Conservation (phyloP, 2,797 vertebrate genomes). For the Glossophaga mutica region DNA sequence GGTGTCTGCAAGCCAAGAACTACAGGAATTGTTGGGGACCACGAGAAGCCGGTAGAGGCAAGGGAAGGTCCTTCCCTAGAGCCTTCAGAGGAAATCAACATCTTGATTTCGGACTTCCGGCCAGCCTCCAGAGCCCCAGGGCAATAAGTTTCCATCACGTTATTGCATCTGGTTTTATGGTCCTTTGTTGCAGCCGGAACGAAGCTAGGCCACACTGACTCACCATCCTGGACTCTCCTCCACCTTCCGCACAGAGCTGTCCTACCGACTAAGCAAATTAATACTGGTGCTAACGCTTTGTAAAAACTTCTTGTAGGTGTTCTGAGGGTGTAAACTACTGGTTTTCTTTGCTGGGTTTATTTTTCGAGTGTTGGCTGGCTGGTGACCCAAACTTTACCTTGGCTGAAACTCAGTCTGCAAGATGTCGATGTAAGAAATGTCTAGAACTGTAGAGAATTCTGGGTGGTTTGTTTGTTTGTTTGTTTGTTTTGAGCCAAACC, state of each 20-base stretch:
- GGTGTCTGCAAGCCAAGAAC: neutral
- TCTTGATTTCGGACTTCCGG: neutral
- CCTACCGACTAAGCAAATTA: neutral
- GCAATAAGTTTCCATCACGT: neutral
- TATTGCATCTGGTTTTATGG: neutral
- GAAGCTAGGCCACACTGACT: neutral
- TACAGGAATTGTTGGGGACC: neutral
- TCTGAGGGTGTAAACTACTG: neutral
- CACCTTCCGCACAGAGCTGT: neutral
- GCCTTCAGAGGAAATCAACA: neutral
- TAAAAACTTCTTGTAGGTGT: neutral
- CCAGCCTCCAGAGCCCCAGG: neutral
- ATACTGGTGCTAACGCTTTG: neutral
- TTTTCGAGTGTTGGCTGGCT: neutral
- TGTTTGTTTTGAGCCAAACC: neutral
- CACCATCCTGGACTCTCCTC: neutral
- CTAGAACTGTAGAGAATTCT: neutral
- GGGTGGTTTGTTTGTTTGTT: no score
- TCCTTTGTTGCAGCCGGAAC: neutral
- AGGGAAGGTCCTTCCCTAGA: neutral
- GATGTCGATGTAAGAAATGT: neutral
- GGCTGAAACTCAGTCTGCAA: neutral
- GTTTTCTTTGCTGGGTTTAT: neutral
- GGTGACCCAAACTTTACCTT: neutral
- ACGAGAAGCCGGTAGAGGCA: neutral